Percentiles rank a stretch among this genome's conserved stretches.
These are phyloP conservation scores for Drosophila demipolita DNA, from an alignment of 2,888 invertebrate species.

Conservation along the genomic window DNA sequence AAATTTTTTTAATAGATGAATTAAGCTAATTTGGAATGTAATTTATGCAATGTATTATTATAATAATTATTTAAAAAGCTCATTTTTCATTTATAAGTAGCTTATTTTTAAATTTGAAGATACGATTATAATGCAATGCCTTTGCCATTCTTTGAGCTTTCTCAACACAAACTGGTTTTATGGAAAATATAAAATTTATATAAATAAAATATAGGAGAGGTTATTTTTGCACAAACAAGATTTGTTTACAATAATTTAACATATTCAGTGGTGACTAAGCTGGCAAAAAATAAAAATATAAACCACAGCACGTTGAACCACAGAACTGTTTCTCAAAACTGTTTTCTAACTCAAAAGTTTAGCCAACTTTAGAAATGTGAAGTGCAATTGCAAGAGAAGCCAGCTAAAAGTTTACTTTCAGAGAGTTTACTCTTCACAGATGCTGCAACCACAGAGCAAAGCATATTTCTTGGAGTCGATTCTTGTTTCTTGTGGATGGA, in stretches of 20 bases:
- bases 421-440: constrained; percentile 10
- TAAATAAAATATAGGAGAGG: not conserved
- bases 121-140: not conserved
- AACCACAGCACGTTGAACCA: constrained; percentile 10
- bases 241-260: constrained; percentile 4
- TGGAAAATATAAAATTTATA: not conserved
- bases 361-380: constrained; percentile 3
- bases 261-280: not conserved
- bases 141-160: not conserved
- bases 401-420: constrained; percentile 19
- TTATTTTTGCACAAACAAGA: constrained; percentile 3
- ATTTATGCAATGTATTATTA: constrained; percentile 8
- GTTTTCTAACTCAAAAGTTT: constrained; percentile 23
- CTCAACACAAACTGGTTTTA: not conserved
- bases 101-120: not conserved
- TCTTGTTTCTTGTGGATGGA: not conserved
- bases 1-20: constrained; percentile 6
- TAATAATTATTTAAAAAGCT: not conserved
- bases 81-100: not conserved
- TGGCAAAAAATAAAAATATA: not conserved
- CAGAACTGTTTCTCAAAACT: constrained; percentile 8
- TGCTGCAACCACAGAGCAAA: not conserved
- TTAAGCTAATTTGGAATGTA: constrained; percentile 2
- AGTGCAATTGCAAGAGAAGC: not conserved
- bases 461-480: not conserved